Percentiles rank a stretch among this genome's conserved stretches.
phyloP scores from a whole-genome alignment of 1,140 invertebrate genomes.

The Drosophila nigromelanica region DNA sequence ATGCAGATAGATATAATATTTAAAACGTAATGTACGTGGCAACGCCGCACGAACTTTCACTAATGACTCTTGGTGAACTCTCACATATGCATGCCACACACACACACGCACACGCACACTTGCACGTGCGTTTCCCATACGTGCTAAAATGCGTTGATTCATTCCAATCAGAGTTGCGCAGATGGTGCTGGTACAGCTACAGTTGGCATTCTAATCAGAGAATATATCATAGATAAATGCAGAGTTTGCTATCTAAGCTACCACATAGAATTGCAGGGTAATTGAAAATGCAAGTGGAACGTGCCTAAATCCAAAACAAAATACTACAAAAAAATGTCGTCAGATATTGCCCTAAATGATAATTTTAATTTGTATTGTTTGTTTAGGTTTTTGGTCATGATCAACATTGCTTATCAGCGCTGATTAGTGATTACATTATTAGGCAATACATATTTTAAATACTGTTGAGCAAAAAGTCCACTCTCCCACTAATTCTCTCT shows the following conservation, averaged over 20 bases:
- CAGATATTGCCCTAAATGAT: conserved; percentile 1
- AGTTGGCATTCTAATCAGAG: neutral
- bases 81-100: conserved; percentile 13
- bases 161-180: conserved; percentile 13
- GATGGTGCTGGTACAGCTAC: neutral
- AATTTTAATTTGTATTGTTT: conserved; percentile 27
- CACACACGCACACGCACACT: conserved; percentile 10
- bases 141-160: conserved; percentile 40
- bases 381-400: conserved; percentile 37
- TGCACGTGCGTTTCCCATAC: conserved; percentile 43
- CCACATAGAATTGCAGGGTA: neutral
- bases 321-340: neutral
- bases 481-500: neutral
- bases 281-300: conserved; percentile 9
- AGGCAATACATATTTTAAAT: conserved; percentile 37
- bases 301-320: conserved; percentile 10
- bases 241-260: neutral
- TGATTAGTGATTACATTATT: conserved; percentile 34
- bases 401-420: conserved; percentile 28
- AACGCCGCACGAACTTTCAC: conserved; percentile 67
- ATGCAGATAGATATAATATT: conserved; percentile 24
- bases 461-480: neutral
- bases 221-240: neutral
- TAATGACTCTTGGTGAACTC: conserved; percentile 76
- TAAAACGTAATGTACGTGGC: conserved; percentile 71